phyloP scores from a whole-genome alignment of 2,888 invertebrate genomes.

The Polia nebulosa region DNA sequence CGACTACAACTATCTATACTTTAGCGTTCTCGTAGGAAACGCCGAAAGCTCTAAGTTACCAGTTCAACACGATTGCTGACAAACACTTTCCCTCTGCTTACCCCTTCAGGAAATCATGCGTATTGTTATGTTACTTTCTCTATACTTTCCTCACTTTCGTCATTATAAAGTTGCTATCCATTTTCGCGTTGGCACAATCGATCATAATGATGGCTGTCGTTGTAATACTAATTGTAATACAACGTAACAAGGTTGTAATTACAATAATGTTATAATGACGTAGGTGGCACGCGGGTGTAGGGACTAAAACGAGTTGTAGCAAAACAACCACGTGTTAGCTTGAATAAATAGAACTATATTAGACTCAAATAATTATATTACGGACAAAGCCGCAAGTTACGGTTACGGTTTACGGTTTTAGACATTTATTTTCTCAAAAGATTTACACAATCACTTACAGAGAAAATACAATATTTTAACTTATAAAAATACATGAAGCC shows the following conservation, averaged over 20 bases:
- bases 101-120: not conserved
- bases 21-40: not conserved
- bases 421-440: too few species aligned
- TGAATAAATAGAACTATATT: slow-evolving; percentile 43
- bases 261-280: slow-evolving; percentile 27
- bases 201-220: slow-evolving; percentile 30
- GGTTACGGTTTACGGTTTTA: too few species aligned
- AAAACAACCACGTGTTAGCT: slow-evolving; percentile 66
- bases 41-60: slow-evolving; percentile 18
- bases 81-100: slow-evolving; percentile 43
- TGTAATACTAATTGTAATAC: slow-evolving; percentile 54
- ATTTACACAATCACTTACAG: too few species aligned
- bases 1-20: not conserved
- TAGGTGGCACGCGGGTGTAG: slow-evolving; percentile 40
- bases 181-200: slow-evolving; percentile 49
- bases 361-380: not conserved
- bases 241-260: slow-evolving; percentile 67
- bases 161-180: slow-evolving; percentile 36
- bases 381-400: not conserved
- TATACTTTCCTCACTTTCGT: slow-evolving; percentile 25
- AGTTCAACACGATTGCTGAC: slow-evolving; percentile 15
- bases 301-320: slow-evolving; percentile 68
- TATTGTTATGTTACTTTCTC: slow-evolving; percentile 2
- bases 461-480: too few species aligned
- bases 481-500: too few species aligned